These are phyloP conservation scores for Iselma pallidipennis DNA, from an alignment of 2,888 invertebrate species.

Conservation along the genomic window DNA sequence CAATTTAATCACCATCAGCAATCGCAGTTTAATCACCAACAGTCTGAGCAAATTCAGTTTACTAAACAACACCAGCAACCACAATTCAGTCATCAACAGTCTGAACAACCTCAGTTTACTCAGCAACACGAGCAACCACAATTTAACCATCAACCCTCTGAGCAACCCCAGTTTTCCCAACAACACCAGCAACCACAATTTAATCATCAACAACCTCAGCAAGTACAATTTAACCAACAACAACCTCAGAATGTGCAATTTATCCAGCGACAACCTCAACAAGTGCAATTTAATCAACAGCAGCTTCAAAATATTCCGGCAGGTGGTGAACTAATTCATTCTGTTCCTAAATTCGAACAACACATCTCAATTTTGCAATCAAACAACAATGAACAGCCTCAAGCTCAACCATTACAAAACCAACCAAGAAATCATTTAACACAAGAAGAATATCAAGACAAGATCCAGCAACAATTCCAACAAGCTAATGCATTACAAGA, in stretches of 20 bases:
- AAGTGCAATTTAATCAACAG: slow-evolving; percentile 37
- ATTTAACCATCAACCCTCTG: slow-evolving; percentile 24
- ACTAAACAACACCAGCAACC: slow-evolving; percentile 30
- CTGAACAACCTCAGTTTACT: slow-evolving; percentile 35
- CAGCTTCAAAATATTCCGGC: slow-evolving; percentile 57
- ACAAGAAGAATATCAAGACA: slow-evolving; percentile 51
- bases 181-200: slow-evolving; percentile 42
- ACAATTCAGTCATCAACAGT: slow-evolving; percentile 25
- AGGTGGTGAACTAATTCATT: slow-evolving; percentile 74
- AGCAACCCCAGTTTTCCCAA: slow-evolving; percentile 42
- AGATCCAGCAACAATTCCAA: slow-evolving; percentile 46
- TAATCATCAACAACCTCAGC: slow-evolving; percentile 40
- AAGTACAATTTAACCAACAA: slow-evolving; percentile 37
- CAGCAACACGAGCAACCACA: slow-evolving; percentile 33
- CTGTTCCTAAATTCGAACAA: slow-evolving; percentile 79
- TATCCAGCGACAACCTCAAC: slow-evolving; percentile 31
- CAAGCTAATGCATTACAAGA: slow-evolving; percentile 29
- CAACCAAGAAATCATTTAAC: slow-evolving; percentile 16
- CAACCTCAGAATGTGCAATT: slow-evolving; percentile 39
- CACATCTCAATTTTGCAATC: slow-evolving; percentile 66
- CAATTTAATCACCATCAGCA: slow-evolving; percentile 34
- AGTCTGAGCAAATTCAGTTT: slow-evolving; percentile 45
- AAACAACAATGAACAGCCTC: slow-evolving; percentile 24
- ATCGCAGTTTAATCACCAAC: slow-evolving; percentile 41
- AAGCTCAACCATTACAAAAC: slow-evolving; percentile 31